Percentiles rank a stretch among this genome's conserved stretches.
These are phyloP conservation scores for Rhinichthys osculus DNA, from an alignment of 2,797 vertebrate genomes.

Conservation along the genomic window DNA sequence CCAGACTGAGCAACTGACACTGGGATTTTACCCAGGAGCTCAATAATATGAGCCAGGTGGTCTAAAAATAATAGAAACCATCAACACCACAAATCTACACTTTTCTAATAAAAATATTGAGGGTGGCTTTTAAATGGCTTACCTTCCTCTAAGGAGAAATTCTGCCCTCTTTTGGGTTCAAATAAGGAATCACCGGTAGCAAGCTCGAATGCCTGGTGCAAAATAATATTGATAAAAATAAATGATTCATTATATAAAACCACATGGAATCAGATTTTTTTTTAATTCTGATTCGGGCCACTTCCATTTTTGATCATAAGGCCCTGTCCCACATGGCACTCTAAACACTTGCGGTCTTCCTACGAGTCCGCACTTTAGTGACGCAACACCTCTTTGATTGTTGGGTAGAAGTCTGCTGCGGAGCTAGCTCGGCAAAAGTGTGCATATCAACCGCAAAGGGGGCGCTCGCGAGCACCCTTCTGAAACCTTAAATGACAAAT, in stretches of 20 bases:
- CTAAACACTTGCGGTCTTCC: no score
- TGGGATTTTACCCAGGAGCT: constrained; percentile 86
- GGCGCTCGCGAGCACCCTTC: no score
- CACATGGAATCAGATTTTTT: background rate
- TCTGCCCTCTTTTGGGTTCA: constrained; percentile 80
- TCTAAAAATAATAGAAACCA: constrained; percentile 71
- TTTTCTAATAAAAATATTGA: background rate
- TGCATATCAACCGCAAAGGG: no score
- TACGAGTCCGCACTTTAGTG: no score
- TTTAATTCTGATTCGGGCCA: background rate
- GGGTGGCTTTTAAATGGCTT: constrained; percentile 43
- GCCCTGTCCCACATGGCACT: no score
- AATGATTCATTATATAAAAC: background rate
- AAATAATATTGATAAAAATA: constrained; percentile 28
- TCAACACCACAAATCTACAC: constrained; percentile 2
- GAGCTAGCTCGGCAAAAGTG: no score
- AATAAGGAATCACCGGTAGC: constrained; percentile 84
- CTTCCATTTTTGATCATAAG: background rate
- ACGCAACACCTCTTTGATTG: no score
- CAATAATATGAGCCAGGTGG: constrained; percentile 84
- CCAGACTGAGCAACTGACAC: constrained; percentile 77
- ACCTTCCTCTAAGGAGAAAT: constrained; percentile 87
- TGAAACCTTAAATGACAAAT: no score
- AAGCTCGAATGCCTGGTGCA: constrained; percentile 85
- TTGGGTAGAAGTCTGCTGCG: no score